A percentile compares a stretch with the other conserved stretches of the same genome.
These are phyloP conservation scores for Aleiodes alternator DNA, from an alignment of 2,888 invertebrate species.

Conservation along the genomic window DNA sequence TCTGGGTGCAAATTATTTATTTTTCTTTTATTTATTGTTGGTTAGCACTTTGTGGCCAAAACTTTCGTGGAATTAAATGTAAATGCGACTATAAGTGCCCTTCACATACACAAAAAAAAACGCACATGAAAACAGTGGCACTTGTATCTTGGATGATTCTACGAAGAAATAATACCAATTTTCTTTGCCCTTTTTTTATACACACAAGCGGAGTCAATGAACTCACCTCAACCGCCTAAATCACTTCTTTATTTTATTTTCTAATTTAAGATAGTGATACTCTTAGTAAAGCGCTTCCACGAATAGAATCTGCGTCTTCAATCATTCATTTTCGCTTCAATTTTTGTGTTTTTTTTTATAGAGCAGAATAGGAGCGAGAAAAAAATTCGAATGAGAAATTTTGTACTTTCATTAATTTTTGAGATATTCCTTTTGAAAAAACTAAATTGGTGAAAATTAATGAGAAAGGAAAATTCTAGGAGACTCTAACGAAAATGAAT, in stretches of 20 bases:
- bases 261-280: conserved; percentile 6
- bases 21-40: conserved; percentile 1
- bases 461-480: no score
- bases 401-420: no score
- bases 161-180: conserved; percentile 28
- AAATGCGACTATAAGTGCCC: conserved; percentile 17
- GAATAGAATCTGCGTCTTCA: no score
- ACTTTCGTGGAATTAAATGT: conserved; percentile 21
- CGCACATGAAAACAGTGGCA: conserved; percentile 13
- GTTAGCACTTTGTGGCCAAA: conserved; percentile 14
- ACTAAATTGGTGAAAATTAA: no score
- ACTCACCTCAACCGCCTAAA: conserved; percentile 14
- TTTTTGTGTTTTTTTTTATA: no score
- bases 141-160: conserved; percentile 25
- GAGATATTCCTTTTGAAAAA: no score
- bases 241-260: conserved; percentile 24
- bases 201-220: conserved; percentile 3
- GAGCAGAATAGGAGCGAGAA: no score
- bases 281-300: background rate
- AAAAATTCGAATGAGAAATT: no score
- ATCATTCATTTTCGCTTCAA: no score
- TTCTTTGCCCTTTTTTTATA: background rate
- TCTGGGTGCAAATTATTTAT: background rate
- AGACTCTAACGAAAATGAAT: no score
- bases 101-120: background rate